These are phyloP conservation scores for Branchipolynoe longqiensis DNA, from an alignment of 2,888 invertebrate species.

Conservation along the genomic window DNA sequence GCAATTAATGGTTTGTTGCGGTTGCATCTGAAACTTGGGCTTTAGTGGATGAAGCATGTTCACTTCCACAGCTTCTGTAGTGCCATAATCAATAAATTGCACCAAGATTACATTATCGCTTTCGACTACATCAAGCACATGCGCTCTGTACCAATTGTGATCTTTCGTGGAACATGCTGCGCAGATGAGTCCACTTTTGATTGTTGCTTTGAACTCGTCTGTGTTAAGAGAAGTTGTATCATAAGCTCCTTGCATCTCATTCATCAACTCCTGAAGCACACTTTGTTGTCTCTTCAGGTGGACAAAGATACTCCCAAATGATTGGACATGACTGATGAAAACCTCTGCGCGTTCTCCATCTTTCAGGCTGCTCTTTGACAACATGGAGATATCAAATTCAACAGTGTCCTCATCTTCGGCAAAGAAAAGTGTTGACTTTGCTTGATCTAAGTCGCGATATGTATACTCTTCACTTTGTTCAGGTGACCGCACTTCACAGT, in stretches of 20 bases:
- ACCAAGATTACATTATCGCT: slow-evolving; percentile 69
- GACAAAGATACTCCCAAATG: neutral
- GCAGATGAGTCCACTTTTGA: slow-evolving; percentile 62
- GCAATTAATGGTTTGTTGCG: slow-evolving; percentile 69
- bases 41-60: slow-evolving; percentile 58
- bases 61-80: slow-evolving; percentile 68
- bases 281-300: neutral
- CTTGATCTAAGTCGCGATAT: slow-evolving; percentile 30
- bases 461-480: slow-evolving; percentile 12
- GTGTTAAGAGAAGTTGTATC: neutral
- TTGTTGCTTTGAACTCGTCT: neutral
- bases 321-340: neutral
- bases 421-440: slow-evolving; percentile 27
- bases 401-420: neutral
- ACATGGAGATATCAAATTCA: neutral
- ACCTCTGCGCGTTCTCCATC: slow-evolving; percentile 20
- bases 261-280: slow-evolving; percentile 38
- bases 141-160: slow-evolving; percentile 74
- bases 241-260: slow-evolving; percentile 56
- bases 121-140: slow-evolving; percentile 65
- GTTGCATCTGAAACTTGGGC: slow-evolving; percentile 67
- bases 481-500: neutral
- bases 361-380: neutral
- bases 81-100: slow-evolving; percentile 80
- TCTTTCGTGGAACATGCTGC: slow-evolving; percentile 72